These are phyloP conservation scores for Cerastis rubricosa DNA, from an alignment of 2,888 invertebrate genomes.

Conservation along the genomic window DNA sequence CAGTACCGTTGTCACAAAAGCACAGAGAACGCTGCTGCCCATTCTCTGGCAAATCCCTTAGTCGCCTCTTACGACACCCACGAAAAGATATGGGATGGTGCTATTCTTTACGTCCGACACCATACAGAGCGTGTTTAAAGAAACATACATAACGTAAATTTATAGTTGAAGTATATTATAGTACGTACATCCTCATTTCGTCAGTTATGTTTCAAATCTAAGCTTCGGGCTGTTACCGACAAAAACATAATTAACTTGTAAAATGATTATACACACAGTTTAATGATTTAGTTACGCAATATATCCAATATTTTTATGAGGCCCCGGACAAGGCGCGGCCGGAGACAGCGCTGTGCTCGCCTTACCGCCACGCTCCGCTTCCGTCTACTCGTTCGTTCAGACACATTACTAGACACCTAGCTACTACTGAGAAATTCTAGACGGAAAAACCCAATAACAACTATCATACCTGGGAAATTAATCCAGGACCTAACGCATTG, in stretches of 20 bases:
- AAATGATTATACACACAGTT: background rate
- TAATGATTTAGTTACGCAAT: background rate
- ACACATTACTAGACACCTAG: background rate
- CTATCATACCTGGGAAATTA: background rate
- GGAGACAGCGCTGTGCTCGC: background rate
- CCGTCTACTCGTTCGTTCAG: constrained; percentile 12
- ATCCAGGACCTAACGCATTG: background rate
- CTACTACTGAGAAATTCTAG: background rate
- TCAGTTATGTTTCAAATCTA: background rate
- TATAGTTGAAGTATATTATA: background rate
- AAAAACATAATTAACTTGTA: background rate
- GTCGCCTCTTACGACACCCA: too few species aligned
- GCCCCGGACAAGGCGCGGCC: too few species aligned
- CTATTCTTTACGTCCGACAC: too few species aligned
- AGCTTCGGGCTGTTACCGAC: background rate
- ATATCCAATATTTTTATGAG: background rate
- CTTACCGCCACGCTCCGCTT: constrained; percentile 12
- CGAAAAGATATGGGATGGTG: too few species aligned
- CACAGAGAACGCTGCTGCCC: too few species aligned
- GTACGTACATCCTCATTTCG: background rate
- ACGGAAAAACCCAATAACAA: background rate
- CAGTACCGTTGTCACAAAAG: too few species aligned
- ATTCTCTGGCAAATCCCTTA: too few species aligned
- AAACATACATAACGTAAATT: background rate
- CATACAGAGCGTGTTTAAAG: too few species aligned